Conservation (phyloP, 1,140 invertebrate genomes). For the Drosophila parvula region DNA sequence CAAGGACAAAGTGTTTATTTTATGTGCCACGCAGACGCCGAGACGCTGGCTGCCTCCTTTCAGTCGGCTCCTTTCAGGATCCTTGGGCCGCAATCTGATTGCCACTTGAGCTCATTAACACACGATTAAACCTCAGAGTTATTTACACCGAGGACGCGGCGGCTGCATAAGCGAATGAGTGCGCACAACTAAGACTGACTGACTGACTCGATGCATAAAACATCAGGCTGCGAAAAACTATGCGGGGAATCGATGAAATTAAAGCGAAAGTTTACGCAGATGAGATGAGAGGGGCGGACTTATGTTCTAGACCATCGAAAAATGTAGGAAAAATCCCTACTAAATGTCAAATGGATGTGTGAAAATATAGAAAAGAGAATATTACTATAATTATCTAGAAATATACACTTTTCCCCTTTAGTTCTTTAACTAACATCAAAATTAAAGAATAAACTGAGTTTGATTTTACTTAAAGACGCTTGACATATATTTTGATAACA, state of each 20-base stretch:
- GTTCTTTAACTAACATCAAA: too few relatives aligned
- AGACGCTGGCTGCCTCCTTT: slow-evolving; percentile 38
- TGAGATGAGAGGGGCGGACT: slow-evolving; percentile 3
- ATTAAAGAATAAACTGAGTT: too few relatives aligned
- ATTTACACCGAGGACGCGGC: slow-evolving; percentile 57
- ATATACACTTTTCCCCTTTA: not conserved
- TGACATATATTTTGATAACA: too few relatives aligned
- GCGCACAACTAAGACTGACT: slow-evolving; percentile 44
- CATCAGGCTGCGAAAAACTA: slow-evolving; percentile 42
- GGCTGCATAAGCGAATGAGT: slow-evolving; percentile 65
- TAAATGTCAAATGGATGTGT: not conserved
- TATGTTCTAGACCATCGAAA: not conserved
- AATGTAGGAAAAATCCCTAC: not conserved
- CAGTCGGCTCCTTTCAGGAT: slow-evolving; percentile 38
- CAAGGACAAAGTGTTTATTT: slow-evolving; percentile 77
- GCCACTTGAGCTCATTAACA: slow-evolving; percentile 80
- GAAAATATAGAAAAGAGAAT: not conserved
- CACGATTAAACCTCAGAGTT: slow-evolving; percentile 75
- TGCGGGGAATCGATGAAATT: slow-evolving; percentile 57
- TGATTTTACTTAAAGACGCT: too few relatives aligned
- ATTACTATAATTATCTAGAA: not conserved
- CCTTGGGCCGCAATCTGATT: slow-evolving; percentile 74
- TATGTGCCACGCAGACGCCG: slow-evolving; percentile 55
- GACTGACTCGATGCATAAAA: slow-evolving; percentile 60
- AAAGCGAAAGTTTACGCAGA: slow-evolving; percentile 49